Evolutionary conservation across 2,888 invertebrate species (phyloP).

Genomic region (Falcaria lacertinaria): DNA sequence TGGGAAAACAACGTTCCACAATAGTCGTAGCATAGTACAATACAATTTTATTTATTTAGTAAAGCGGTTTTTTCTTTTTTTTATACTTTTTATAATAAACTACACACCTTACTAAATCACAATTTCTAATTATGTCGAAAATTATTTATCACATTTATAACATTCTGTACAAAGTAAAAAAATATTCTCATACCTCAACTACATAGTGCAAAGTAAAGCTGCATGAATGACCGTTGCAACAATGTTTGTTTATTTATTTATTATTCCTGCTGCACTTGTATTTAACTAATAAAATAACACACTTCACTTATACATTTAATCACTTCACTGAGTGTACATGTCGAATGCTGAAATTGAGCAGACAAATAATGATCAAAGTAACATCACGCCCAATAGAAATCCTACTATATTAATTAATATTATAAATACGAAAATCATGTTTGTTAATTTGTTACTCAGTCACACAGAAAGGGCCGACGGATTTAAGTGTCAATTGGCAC

Average conservation of each 20-base stretch:
- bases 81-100: slow-evolving; percentile 51
- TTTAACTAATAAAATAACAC: slow-evolving; percentile 31
- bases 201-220: slow-evolving; percentile 69
- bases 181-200: slow-evolving; percentile 70
- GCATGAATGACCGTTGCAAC: slow-evolving; percentile 49
- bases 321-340: slow-evolving; percentile 26
- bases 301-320: slow-evolving; percentile 19
- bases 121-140: slow-evolving; percentile 76
- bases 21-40: slow-evolving; percentile 59
- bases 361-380: slow-evolving; percentile 17
- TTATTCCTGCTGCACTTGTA: slow-evolving; percentile 31
- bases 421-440: no score
- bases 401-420: slow-evolving; percentile 37
- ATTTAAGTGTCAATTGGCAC: no score
- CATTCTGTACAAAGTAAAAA: slow-evolving; percentile 78
- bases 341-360: slow-evolving; percentile 25
- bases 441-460: no score
- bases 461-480: no score
- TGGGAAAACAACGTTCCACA: slow-evolving; percentile 65
- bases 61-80: slow-evolving; percentile 60
- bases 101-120: slow-evolving; percentile 78
- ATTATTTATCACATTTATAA: slow-evolving; percentile 77
- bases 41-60: slow-evolving; percentile 62
- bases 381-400: slow-evolving; percentile 18
- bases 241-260: slow-evolving; percentile 24